A percentile compares a stretch with the other conserved stretches of the same genome.
Conservation (phyloP, 2,113 vertebrate species). For the Neopipo cinnamomea region DNA sequence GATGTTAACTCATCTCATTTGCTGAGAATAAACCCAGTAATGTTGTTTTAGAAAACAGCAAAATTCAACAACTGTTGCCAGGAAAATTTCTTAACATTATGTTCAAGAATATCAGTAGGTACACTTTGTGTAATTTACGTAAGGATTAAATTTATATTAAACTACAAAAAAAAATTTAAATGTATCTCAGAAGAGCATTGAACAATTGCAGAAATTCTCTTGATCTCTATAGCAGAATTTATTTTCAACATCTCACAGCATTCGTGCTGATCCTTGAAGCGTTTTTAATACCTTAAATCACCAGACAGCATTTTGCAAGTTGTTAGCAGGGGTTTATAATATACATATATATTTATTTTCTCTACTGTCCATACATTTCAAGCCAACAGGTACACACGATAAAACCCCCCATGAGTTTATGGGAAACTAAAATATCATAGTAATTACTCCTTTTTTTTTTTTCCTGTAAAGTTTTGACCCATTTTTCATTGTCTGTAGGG, state of each 20-base stretch:
- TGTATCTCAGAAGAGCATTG: neutral
- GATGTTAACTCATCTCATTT: neutral
- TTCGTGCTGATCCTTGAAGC: neutral
- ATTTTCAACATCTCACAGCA: neutral
- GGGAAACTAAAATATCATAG: neutral
- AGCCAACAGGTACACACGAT: neutral
- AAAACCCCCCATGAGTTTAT: neutral
- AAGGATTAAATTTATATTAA: conserved; percentile 2
- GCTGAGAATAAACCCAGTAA: neutral
- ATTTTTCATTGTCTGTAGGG: neutral
- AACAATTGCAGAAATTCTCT: neutral
- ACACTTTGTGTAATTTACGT: neutral
- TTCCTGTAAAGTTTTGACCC: neutral
- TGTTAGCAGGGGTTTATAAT: neutral
- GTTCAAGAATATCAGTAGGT: neutral
- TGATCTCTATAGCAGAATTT: neutral
- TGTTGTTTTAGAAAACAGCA: neutral
- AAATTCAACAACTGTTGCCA: neutral
- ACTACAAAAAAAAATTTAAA: neutral
- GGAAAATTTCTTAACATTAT: neutral
- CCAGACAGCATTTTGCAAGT: neutral
- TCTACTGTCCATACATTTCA: neutral
- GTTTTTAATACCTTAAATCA: neutral
- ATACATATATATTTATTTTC: neutral
- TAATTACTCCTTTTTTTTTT: neutral